These are phyloP conservation scores for Serranus cabrilla DNA, from an alignment of 2,797 vertebrate species.

Conservation along the genomic window DNA sequence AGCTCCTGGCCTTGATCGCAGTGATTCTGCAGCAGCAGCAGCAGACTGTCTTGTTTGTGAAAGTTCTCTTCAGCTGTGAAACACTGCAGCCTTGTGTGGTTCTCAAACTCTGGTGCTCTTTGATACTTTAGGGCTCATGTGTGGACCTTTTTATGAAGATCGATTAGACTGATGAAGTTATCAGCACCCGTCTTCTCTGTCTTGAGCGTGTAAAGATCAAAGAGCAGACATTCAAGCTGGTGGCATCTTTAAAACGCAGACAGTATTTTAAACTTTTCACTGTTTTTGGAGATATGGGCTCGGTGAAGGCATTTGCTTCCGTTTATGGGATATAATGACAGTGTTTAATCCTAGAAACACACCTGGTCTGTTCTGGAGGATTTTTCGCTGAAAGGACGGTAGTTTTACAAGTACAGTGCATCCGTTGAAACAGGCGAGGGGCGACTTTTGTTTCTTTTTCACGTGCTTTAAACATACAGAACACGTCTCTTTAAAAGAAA, in stretches of 20 bases:
- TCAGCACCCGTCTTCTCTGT: neutral
- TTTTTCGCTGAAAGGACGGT: constrained; percentile 18
- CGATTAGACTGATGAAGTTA: neutral
- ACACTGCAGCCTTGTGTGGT: neutral
- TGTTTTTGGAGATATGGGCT: constrained; percentile 15
- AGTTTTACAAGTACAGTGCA: constrained; percentile 39
- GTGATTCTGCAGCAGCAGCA: constrained; percentile 9
- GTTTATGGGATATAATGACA: constrained; percentile 63
- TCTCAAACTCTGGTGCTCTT: constrained; percentile 3
- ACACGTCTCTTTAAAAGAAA: constrained; percentile 29
- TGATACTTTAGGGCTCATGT: neutral
- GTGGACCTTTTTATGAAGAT: constrained; percentile 6
- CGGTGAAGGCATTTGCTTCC: constrained; percentile 22
- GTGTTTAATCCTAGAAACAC: constrained; percentile 53
- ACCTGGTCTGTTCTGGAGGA: constrained; percentile 58
- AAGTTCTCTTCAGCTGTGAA: neutral
- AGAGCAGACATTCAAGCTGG: neutral
- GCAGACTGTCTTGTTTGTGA: constrained; percentile 1
- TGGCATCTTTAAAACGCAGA: neutral
- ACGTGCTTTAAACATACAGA: constrained; percentile 37
- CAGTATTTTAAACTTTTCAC: neutral
- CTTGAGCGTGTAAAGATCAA: neutral
- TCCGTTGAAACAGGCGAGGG: constrained; percentile 22
- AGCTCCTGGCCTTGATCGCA: neutral
- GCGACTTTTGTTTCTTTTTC: constrained; percentile 30